Base-by-base conservation (phyloP, 1,140 invertebrate genomes). In the Tenebrio molitor region DNA sequence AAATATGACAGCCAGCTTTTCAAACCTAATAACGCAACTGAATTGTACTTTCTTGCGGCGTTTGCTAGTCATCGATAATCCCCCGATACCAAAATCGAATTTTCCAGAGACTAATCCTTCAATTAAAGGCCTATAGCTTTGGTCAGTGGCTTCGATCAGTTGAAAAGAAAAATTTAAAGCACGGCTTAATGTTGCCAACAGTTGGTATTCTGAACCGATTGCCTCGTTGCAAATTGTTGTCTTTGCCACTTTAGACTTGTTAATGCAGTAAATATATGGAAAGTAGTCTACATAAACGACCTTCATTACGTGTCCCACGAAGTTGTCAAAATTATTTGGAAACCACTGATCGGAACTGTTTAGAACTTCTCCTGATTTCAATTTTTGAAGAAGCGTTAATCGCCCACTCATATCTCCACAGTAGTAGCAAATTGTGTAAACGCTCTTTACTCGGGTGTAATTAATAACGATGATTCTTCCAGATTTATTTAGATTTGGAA, bases 191-290 rank as follows among this genome's bases (percentile, higher is more conserved):
- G n/a, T 5, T 7, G 5, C 12, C 36, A 39, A 39, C 4, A 39
- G 36, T n/a, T 39, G 7, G 5, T n/a, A n/a, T 39, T 39, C 36
- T 12, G n/a, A 39, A 7, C 36, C 36, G 12, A 0, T 10, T 4
- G 29, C 29, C 29, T 33, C 29, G 4, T 33, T 10, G 10, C 29
- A 33, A 33, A 33, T 10, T 33, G 29, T 33, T 33, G 10, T 10
- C 10, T 33, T 10, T 4, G 29, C 0, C 5, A 29, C 25, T 29
- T 39, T 39, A 3, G 36, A 39, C 2, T 12, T 12, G 6, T 39
- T 39, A n/a, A n/a, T 7, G n/a, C 36, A 12, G 12, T 8, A 39
- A 7, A 39, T 39, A 17, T 63, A 71, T 29, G 69, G 53, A 33
- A 53, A 63, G 34, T 25, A 71, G 14, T 36, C 63, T 41, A 7